Base-by-base conservation (phyloP, 2,113 vertebrate species). In the Heterocephalus glaber region DNA sequence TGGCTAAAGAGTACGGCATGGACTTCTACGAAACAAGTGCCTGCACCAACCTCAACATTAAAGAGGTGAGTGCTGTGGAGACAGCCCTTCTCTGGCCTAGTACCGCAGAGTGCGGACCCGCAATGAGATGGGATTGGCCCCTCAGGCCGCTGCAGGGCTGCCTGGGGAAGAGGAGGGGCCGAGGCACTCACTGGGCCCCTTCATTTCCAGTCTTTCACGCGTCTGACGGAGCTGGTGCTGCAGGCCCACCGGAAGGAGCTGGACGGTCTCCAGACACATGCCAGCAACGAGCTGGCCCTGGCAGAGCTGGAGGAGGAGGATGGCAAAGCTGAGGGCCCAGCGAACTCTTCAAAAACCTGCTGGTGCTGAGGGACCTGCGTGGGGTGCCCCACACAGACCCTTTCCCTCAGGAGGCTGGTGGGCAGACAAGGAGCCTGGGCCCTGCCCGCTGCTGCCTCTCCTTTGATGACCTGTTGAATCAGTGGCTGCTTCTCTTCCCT, bases 11-110 rank as follows among this genome's bases (percentile, higher is more conserved):
- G 91, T 99, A 99, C 11, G 99, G 99, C 95, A 99, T 99, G 99
- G 99, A 99, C 97, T 99, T 99, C 98, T 99, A 99, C 74, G 99
- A 99, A 99, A 99, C 99, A 99, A 99, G 99, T 99, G 99, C 99
- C 99, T 99, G 99, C 99, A 99, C 99, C 98, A 99, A 99, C 97
- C 98, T 99, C 95, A 99, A 99, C 93, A 99, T 99, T 93, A 99
- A 99, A 97, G 99, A 99, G 99, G 99, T 99, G 97, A 98, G 98
- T 8, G 16, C 38, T 0, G 22, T 1, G 30, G 47, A 49, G 2
- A 19, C 24, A 3, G 17, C n/a, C 86, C 14, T 14, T 5, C 22
- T n/a, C 41, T 38, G 66, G 58, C 82, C 2, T 38, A 35, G 28
- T 26, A 63, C 54, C 26, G 20, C 2, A 33, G 68, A 66, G 41